Base-by-base conservation (phyloP, 2,113 vertebrate genomes). In the Elgaria multicarinata region DNA sequence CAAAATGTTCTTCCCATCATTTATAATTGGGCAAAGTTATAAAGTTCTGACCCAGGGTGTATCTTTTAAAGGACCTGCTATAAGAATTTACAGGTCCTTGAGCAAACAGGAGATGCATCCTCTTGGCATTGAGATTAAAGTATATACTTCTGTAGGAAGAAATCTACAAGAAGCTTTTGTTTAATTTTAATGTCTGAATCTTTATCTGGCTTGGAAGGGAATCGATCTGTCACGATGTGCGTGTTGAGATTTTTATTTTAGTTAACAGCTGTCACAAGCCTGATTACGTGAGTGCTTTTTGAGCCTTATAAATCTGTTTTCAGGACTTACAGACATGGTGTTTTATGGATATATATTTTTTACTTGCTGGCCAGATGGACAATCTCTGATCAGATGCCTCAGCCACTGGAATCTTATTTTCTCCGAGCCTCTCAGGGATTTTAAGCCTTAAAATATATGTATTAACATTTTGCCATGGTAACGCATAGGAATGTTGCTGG, bases 401-500 rank as follows among this genome's bases (percentile, higher is more conserved):
- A 0, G 9, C 69, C 82, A 87, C 28, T 0, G 0, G 85, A 89
- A 85, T 82, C 77, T 28, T 85, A 90, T 9, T 72, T 89, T 93
- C 87, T 31, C 39, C 81, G 53, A 90, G 33, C 69, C 86, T 66
- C 26, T 50, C 83, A 89, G 28, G 36, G 69, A 92, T 77, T 91
- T 72, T 82, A 91, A 91, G 92, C 77, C 86, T 64, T 87, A 6
- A 76, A 85, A 62, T 75, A 66, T 72, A 85, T 76, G 64, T 88
- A 88, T 91, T 84, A 88, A 50, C 53, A 84, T 88, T 93, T 95
- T 92, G 42, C 90, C 67, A 69, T 94, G 78, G 87, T 90, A 95
- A 92, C 85, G 33, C n/a, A 46, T 36, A 28, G 14, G 87, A 39
- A 90, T 66, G 42, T 92, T 89, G 55, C 55, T 93, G 58, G 36